Conservation (phyloP, 2,113 vertebrate genomes). For the Shinisaurus crocodilurus region DNA sequence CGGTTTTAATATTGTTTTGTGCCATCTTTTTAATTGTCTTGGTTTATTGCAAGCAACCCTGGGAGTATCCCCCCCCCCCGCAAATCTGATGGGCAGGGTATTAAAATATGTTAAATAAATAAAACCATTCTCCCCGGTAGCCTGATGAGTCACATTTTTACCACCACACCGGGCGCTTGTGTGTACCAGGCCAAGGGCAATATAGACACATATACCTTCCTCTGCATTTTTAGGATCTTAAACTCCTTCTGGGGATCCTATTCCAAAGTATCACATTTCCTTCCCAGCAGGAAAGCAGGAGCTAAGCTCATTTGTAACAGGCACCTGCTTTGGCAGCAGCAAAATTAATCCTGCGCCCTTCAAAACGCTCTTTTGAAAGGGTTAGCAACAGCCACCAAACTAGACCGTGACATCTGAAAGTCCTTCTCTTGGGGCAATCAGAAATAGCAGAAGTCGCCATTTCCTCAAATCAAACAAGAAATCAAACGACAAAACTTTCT, state of each 20-base stretch:
- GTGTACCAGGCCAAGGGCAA: background rate
- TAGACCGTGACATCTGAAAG: background rate
- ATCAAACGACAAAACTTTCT: no score
- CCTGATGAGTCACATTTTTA: background rate
- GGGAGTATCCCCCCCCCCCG: background rate
- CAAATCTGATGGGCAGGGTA: background rate
- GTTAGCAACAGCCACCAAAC: background rate
- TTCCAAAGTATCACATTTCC: slow-evolving; percentile 2
- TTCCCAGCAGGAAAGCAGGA: background rate
- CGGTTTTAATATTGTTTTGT: no score
- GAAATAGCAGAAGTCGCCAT: background rate
- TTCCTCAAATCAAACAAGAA: background rate
- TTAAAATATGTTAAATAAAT: background rate
- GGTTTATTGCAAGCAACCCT: background rate
- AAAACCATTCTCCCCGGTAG: background rate
- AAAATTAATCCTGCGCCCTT: background rate
- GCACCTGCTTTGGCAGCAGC: background rate
- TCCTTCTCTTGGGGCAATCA: background rate
- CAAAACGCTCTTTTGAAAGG: background rate
- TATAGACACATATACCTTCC: no score
- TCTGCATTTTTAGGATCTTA: background rate
- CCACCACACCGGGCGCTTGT: background rate
- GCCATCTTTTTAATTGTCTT: background rate
- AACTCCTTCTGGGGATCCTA: background rate
- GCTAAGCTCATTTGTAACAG: background rate